phyloP scores from a whole-genome alignment of 2,113 vertebrate genomes.

The Galemys pyrenaicus region DNA sequence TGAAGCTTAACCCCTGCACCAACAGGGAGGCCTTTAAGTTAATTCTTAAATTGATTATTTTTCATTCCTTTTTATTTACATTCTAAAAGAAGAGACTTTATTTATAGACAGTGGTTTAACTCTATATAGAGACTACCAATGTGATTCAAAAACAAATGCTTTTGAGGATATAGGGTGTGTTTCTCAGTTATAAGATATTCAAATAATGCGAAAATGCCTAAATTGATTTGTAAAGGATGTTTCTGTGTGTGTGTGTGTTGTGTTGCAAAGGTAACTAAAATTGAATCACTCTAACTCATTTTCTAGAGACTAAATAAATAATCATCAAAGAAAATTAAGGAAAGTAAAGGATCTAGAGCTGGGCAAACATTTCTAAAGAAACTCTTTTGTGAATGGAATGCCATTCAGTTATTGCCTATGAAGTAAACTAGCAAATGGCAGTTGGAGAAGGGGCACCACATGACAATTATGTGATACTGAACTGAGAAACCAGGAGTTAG shows the following conservation, averaged over 20 bases:
- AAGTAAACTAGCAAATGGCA: not conserved
- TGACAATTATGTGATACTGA: not conserved
- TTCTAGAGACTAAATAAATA: not conserved
- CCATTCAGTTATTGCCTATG: not conserved
- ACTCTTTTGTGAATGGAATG: not conserved
- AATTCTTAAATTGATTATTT: not conserved
- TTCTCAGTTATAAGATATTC: not conserved
- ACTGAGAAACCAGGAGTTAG: not conserved
- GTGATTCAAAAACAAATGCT: not conserved
- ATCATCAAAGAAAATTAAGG: not conserved
- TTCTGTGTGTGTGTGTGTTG: fast-evolving
- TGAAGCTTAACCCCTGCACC: too few species aligned
- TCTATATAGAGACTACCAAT: not conserved
- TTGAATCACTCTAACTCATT: not conserved
- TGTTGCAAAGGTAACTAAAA: not conserved
- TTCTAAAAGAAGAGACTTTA: not conserved
- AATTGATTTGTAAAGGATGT: not conserved
- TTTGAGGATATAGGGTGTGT: not conserved
- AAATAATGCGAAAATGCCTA: not conserved
- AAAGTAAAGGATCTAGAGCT: not conserved
- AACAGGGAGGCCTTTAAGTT: not conserved
- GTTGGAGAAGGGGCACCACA: not conserved
- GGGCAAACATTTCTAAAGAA: not conserved
- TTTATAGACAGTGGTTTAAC: not conserved
- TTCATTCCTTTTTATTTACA: not conserved